A percentile compares a stretch with the other conserved stretches of the same genome.
Conservation (phyloP, 2,113 vertebrate species). For the Mionectes macconnelli region DNA sequence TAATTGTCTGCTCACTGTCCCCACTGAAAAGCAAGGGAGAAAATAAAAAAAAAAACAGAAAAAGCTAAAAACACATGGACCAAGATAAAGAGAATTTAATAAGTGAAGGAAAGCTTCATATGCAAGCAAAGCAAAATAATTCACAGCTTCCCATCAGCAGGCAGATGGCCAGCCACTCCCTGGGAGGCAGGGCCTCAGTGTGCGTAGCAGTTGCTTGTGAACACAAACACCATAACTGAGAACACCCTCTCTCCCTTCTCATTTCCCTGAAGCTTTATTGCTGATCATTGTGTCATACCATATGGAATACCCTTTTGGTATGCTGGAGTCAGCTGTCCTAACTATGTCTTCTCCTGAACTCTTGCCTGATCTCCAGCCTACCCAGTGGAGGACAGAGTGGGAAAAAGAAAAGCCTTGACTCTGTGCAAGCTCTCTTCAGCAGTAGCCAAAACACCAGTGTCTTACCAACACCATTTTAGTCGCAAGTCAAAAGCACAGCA, state of each 20-base stretch:
- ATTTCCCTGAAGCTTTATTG: not conserved
- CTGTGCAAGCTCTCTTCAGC: not conserved
- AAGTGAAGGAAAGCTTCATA: not conserved
- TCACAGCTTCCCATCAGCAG: not conserved
- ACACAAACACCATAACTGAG: not conserved
- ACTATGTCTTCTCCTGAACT: not conserved
- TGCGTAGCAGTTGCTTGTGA: not conserved
- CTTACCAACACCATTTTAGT: not conserved
- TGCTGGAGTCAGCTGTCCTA: not conserved
- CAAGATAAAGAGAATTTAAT: not conserved
- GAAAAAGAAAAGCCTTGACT: not conserved
- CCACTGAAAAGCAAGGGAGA: not conserved
- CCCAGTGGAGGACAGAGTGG: not conserved
- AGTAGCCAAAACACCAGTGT: not conserved
- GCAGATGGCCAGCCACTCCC: not conserved
- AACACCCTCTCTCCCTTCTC: not conserved
- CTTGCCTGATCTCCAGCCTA: not conserved
- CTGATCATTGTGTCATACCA: too few species aligned
- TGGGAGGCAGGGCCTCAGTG: not conserved
- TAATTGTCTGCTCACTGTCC: not conserved
- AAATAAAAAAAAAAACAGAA: not conserved
- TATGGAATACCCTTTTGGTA: not conserved
- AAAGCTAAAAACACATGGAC: not conserved
- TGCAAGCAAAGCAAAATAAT: not conserved
- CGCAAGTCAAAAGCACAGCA: not conserved